Evolutionary conservation across 1,140 invertebrate species (phyloP).

Genomic region (Drosophila sucinea): DNA sequence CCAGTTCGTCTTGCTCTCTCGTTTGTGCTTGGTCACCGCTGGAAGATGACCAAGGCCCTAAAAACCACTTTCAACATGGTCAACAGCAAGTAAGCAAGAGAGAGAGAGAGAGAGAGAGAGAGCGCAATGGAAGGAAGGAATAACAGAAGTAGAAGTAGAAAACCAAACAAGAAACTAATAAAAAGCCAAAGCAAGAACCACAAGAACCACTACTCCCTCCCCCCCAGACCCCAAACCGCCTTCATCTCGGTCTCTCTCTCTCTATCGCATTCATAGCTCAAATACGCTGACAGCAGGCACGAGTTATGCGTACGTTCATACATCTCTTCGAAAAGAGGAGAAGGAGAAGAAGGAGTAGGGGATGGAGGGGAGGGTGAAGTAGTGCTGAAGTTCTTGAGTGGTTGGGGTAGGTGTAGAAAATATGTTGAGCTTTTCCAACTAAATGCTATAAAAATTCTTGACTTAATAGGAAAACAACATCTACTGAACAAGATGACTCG

Average conservation of each 20-base stretch:
- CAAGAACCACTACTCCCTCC: conserved; percentile 43
- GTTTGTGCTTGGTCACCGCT: conserved; percentile 39
- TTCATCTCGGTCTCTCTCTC: background rate
- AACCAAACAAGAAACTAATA: conserved; percentile 77
- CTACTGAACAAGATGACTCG: conserved; percentile 58
- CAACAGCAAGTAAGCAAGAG: background rate
- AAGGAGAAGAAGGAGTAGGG: background rate
- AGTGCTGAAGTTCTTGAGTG: conserved; percentile 6
- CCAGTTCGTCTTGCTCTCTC: background rate
- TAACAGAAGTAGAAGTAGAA: conserved; percentile 9
- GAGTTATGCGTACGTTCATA: conserved; percentile 73
- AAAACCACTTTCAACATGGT: conserved; percentile 60
- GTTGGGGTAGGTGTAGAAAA: conserved; percentile 47
- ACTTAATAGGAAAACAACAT: conserved; percentile 80
- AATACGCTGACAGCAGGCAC: conserved; percentile 79
- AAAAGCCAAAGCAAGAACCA: conserved; percentile 77
- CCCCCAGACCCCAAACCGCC: background rate
- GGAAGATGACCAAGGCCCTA: conserved; percentile 20
- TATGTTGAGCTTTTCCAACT: conserved; percentile 81
- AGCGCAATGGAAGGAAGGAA: background rate
- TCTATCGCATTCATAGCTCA: conserved; percentile 62
- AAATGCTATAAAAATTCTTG: conserved; percentile 82
- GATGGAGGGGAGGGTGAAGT: background rate
- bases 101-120: too few species aligned
- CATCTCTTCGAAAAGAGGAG: conserved; percentile 28